Percentiles rank a stretch among this genome's conserved stretches.
These are phyloP conservation scores for Hylia prasina DNA, from an alignment of 2,113 vertebrate species.

Conservation along the genomic window DNA sequence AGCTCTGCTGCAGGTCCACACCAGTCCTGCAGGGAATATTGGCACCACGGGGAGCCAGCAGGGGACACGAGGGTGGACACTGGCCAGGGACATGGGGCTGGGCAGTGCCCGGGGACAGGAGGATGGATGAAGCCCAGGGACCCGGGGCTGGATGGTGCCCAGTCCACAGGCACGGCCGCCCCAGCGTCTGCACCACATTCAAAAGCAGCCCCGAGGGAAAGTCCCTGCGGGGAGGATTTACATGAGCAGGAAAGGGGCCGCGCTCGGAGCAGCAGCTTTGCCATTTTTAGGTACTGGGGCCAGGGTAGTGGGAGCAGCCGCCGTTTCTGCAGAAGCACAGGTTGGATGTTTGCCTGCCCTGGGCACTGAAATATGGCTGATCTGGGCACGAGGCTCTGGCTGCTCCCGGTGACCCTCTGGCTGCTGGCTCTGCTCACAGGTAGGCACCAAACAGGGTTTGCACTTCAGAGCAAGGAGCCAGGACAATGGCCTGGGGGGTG, in stretches of 20 bases:
- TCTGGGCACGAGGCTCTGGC: background rate
- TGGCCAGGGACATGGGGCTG: accelerated
- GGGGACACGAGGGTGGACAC: background rate
- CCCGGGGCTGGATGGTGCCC: background rate
- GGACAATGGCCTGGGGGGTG: accelerated
- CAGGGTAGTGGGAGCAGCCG: accelerated
- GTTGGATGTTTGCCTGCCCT: background rate
- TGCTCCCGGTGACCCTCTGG: background rate
- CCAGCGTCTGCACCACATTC: background rate
- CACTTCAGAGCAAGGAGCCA: background rate
- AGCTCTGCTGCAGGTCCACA: too few species aligned
- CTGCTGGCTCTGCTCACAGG: conserved; percentile 10
- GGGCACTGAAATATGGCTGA: background rate
- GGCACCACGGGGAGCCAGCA: accelerated
- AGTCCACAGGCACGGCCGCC: background rate
- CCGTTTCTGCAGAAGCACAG: background rate
- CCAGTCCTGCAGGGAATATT: accelerated
- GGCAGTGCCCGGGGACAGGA: background rate
- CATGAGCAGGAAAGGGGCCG: conserved; percentile 57
- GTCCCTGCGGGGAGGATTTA: background rate
- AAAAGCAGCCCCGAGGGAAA: conserved; percentile 14
- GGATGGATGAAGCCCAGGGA: background rate
- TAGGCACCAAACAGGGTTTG: background rate
- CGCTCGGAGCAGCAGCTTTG: background rate
- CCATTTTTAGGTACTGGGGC: background rate